Evolutionary conservation across 2,888 invertebrate species (phyloP).

Genomic region (Drosophila bunnanda): DNA sequence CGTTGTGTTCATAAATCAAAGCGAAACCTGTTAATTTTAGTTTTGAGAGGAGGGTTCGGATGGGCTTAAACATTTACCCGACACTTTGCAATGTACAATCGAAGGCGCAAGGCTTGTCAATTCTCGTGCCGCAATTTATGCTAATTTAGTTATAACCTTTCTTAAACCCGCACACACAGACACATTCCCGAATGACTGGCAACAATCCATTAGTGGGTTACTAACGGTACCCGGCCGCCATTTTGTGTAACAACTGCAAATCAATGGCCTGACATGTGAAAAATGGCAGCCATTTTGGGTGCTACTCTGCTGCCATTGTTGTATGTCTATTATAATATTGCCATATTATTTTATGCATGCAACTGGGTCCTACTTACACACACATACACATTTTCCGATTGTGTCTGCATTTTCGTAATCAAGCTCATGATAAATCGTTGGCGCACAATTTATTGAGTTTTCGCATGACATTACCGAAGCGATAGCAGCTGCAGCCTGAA

Average conservation of each 20-base stretch:
- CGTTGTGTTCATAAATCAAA: constrained; percentile 42
- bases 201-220: constrained; percentile 75
- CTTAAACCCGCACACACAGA: constrained; percentile 23
- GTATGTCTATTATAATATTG: constrained; percentile 76
- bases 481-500: constrained; percentile 47
- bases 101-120: constrained; percentile 59
- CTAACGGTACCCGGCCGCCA: constrained; percentile 61
- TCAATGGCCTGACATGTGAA: constrained; percentile 78
- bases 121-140: constrained; percentile 70
- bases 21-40: constrained; percentile 40
- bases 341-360: constrained; percentile 79
- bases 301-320: constrained; percentile 37
- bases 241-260: constrained; percentile 79
- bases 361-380: constrained; percentile 43
- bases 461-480: constrained; percentile 71
- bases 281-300: constrained; percentile 60
- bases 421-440: constrained; percentile 82
- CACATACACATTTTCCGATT: constrained; percentile 44
- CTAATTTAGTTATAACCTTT: constrained; percentile 71
- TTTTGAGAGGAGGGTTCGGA: background rate
- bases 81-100: constrained; percentile 17
- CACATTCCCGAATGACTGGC: constrained; percentile 38
- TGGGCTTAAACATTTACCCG: constrained; percentile 27
- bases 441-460: constrained; percentile 80
- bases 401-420: constrained; percentile 80